Conservation (phyloP, 2,888 invertebrate genomes). For the Mantis religiosa region DNA sequence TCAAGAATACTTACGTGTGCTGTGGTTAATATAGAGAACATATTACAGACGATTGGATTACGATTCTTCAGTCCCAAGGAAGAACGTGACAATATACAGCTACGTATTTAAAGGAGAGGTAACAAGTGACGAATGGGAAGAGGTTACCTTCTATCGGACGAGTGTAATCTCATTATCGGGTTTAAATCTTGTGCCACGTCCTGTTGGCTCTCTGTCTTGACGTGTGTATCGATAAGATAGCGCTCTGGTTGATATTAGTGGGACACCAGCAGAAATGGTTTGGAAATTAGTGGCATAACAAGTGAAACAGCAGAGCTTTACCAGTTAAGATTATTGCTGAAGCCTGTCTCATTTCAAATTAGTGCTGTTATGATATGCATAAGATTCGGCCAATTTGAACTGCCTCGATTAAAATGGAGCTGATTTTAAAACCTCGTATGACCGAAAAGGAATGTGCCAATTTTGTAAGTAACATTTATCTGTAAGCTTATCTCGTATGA, state of each 20-base stretch:
- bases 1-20: background rate
- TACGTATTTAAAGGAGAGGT: background rate
- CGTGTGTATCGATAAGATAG: background rate
- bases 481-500: too few relatives aligned
- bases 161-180: background rate
- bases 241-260: background rate
- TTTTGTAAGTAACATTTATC: conserved; percentile 14
- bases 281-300: background rate
- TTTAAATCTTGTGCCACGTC: background rate
- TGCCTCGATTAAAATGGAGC: background rate
- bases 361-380: background rate
- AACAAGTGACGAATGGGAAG: background rate
- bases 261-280: background rate
- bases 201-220: background rate
- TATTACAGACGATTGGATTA: background rate
- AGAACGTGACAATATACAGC: background rate
- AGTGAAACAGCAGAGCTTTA: background rate
- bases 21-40: background rate
- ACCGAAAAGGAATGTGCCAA: background rate
- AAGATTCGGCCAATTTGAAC: background rate
- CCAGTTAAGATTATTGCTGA: background rate
- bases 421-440: background rate
- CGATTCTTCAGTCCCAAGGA: background rate
- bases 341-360: background rate
- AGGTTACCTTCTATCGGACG: background rate